phyloP scores from a whole-genome alignment of 2,888 invertebrate genomes.

The Nomada lathburiana region DNA sequence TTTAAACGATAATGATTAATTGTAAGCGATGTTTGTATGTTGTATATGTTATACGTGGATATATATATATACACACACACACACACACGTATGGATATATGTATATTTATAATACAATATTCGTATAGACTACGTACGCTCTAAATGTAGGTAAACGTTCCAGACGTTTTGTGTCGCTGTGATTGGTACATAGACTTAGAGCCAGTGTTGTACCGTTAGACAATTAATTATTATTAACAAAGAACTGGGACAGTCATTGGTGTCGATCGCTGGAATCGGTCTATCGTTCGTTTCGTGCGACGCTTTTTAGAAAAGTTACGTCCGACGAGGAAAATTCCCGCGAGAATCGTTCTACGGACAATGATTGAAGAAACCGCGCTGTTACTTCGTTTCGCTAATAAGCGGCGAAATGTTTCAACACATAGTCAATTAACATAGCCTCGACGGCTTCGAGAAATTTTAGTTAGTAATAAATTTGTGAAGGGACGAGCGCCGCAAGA shows the following conservation, averaged over 20 bases:
- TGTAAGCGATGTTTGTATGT: constrained; percentile 73
- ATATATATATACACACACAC: constrained; percentile 10
- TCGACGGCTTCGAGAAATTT: too few relatives aligned
- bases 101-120: constrained; percentile 23
- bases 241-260: constrained; percentile 56
- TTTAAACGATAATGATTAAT: constrained; percentile 24
- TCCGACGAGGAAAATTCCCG: too few relatives aligned
- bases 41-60: constrained; percentile 67
- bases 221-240: constrained; percentile 62
- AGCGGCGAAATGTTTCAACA: too few relatives aligned
- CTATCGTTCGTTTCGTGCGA: not conserved
- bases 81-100: constrained; percentile 34
- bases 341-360: not conserved
- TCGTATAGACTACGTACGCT: constrained; percentile 17
- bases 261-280: constrained; percentile 40
- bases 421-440: too few relatives aligned
- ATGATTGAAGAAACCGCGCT: constrained; percentile 23
- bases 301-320: too few relatives aligned
- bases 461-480: too few relatives aligned
- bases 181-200: constrained; percentile 76
- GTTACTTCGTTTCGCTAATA: not conserved
- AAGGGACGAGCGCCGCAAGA: too few relatives aligned
- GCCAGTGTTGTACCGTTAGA: constrained; percentile 64
- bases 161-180: constrained; percentile 76
- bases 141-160: constrained; percentile 46